Conservation (phyloP, 2,888 invertebrate species). For the Spisula subtruncata region DNA sequence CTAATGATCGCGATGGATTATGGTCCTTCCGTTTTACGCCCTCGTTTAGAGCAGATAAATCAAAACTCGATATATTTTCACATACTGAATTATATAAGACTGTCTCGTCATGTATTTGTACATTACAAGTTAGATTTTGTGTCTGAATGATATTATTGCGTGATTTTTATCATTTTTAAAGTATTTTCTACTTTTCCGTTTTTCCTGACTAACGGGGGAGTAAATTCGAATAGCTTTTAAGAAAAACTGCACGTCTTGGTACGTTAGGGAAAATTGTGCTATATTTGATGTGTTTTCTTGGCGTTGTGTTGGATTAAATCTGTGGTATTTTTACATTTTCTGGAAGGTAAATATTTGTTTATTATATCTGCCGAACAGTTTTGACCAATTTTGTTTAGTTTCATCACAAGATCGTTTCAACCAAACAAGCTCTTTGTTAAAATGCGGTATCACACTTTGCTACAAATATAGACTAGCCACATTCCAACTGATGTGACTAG, state of each 20-base stretch:
- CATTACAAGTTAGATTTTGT: constrained; percentile 26
- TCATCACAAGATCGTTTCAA: constrained; percentile 54
- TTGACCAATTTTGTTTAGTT: not conserved
- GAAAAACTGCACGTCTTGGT: constrained; percentile 76
- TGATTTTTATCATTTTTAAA: not conserved
- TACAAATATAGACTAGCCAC: not conserved
- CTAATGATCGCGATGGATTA: constrained; percentile 72
- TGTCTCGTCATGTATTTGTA: not conserved
- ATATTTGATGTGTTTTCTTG: constrained; percentile 57
- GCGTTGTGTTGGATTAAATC: constrained; percentile 37
- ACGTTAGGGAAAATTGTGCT: constrained; percentile 58
- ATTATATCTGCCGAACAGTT: constrained; percentile 54
- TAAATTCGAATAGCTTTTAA: constrained; percentile 70
- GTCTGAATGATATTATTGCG: not conserved
- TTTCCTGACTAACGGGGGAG: constrained; percentile 58
- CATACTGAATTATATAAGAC: not conserved
- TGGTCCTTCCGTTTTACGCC: constrained; percentile 58
- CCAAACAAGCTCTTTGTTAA: constrained; percentile 72
- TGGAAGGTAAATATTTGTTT: constrained; percentile 67
- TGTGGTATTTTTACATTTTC: constrained; percentile 55
- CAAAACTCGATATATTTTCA: constrained; percentile 35
- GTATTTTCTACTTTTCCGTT: constrained; percentile 9
- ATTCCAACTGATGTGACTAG: not conserved
- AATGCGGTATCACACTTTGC: constrained; percentile 36
- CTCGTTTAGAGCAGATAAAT: constrained; percentile 49